A percentile compares a stretch with the other conserved stretches of the same genome.
These are phyloP conservation scores for Elephantulus edwardii DNA, from an alignment of 2,113 vertebrate genomes.

Conservation along the genomic window DNA sequence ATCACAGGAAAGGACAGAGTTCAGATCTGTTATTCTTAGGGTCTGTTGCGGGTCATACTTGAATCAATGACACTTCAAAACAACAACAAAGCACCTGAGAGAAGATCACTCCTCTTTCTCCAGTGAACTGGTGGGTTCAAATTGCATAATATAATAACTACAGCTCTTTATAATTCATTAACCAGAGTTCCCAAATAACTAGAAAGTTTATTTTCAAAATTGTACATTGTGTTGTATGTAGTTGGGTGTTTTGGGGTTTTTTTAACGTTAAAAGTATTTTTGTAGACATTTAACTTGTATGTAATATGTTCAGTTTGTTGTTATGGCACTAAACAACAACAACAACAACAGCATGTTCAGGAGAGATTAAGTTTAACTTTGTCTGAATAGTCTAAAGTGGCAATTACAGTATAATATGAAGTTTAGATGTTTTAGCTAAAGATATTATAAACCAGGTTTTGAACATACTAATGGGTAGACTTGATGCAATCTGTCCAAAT, in stretches of 20 bases:
- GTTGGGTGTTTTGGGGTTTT: background rate
- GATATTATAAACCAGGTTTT: background rate
- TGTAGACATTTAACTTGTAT: background rate
- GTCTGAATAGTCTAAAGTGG: background rate
- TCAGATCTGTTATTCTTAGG: too few relatives aligned
- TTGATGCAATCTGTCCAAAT: background rate
- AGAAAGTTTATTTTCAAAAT: slow-evolving; percentile 28
- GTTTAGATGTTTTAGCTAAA: background rate
- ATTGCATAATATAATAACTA: too few relatives aligned
- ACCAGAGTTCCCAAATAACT: background rate
- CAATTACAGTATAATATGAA: background rate
- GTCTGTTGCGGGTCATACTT: too few relatives aligned
- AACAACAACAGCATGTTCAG: too few relatives aligned
- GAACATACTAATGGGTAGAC: background rate
- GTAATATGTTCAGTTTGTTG: background rate
- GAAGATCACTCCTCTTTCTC: too few relatives aligned
- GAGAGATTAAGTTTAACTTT: background rate
- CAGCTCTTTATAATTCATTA: too few relatives aligned
- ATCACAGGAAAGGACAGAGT: too few relatives aligned
- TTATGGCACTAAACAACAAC: too few relatives aligned
- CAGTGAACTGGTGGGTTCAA: too few relatives aligned
- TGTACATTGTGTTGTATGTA: background rate
- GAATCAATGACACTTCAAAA: too few relatives aligned
- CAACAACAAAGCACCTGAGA: too few relatives aligned
- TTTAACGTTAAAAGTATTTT: background rate